Percentiles rank a stretch among this genome's conserved stretches.
Evolutionary conservation across 2,797 vertebrate genomes (phyloP).

Genomic region (Silurus lanzhouensis): DNA sequence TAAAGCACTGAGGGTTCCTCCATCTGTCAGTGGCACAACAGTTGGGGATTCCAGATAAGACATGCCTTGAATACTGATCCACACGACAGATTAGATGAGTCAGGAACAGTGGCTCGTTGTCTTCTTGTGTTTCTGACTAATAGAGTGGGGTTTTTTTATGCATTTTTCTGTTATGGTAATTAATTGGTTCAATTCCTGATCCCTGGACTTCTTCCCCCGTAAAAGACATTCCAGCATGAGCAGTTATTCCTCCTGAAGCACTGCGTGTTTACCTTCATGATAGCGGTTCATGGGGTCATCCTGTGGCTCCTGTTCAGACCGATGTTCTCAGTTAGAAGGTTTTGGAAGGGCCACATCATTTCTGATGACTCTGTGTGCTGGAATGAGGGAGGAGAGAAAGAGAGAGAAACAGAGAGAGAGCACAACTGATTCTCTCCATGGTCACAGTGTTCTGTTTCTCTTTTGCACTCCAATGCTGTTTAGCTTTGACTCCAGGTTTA

Average conservation of each 20-base stretch:
- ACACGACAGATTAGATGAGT: background rate
- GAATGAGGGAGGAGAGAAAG: background rate
- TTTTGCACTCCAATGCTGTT: background rate
- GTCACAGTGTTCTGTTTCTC: constrained; percentile 12
- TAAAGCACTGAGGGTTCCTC: constrained; percentile 42
- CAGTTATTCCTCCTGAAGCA: background rate
- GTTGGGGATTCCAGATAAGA: constrained; percentile 49
- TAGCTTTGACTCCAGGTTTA: background rate
- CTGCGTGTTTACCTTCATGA: background rate
- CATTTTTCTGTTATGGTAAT: background rate
- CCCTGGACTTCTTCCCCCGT: background rate
- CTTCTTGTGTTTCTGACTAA: background rate
- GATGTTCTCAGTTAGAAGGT: background rate
- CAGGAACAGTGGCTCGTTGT: background rate
- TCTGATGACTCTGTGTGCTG: background rate
- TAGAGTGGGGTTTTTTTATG: background rate
- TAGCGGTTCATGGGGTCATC: constrained; percentile 28
- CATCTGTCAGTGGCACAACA: constrained; percentile 47
- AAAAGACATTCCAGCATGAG: background rate
- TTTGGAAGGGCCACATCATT: constrained; percentile 1
- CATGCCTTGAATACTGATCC: constrained; percentile 23
- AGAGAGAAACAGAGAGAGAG: background rate
- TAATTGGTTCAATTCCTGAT: background rate
- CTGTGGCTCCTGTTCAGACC: constrained; percentile 4
- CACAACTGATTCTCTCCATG: constrained; percentile 14